phyloP scores from a whole-genome alignment of 2,797 vertebrate genomes.

The Sebastes nivosus region DNA sequence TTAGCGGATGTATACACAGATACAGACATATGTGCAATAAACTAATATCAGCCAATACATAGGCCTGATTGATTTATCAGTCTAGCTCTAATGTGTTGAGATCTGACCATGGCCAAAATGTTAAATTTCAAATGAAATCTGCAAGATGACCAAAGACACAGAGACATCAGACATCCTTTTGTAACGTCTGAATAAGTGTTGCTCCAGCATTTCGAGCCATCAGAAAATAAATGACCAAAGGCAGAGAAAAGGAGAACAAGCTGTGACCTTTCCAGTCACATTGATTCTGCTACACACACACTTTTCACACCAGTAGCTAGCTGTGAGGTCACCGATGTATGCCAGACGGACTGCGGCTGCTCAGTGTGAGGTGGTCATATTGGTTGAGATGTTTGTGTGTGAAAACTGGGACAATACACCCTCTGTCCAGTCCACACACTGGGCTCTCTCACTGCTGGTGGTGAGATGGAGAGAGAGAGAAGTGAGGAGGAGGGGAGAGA shows the following conservation, averaged over 20 bases:
- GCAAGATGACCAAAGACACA: not conserved
- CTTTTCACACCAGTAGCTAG: constrained; percentile 33
- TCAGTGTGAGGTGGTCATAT: constrained; percentile 37
- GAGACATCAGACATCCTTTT: not conserved
- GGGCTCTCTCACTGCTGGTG: constrained; percentile 61
- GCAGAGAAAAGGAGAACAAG: constrained; percentile 6
- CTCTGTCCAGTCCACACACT: constrained; percentile 72
- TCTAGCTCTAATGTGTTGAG: not conserved
- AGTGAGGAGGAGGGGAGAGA: not conserved
- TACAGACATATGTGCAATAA: not conserved
- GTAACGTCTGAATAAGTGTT: not conserved
- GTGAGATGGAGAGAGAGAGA: constrained; percentile 19
- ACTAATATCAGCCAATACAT: not conserved
- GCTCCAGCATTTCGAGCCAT: not conserved
- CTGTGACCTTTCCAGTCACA: constrained; percentile 20
- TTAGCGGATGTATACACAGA: too few species aligned
- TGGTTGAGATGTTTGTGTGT: constrained; percentile 44
- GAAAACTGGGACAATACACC: constrained; percentile 59
- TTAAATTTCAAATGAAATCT: not conserved
- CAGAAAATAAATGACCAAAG: constrained; percentile 20
- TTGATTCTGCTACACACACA: constrained; percentile 4
- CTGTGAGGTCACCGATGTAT: constrained; percentile 50
- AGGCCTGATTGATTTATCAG: not conserved
- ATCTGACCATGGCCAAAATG: not conserved
- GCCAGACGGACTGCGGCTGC: constrained; percentile 40